Percentiles rank a stretch among this genome's conserved stretches.
These are phyloP conservation scores for Lerista edwardsae DNA, from an alignment of 2,797 vertebrate genomes.

Conservation along the genomic window DNA sequence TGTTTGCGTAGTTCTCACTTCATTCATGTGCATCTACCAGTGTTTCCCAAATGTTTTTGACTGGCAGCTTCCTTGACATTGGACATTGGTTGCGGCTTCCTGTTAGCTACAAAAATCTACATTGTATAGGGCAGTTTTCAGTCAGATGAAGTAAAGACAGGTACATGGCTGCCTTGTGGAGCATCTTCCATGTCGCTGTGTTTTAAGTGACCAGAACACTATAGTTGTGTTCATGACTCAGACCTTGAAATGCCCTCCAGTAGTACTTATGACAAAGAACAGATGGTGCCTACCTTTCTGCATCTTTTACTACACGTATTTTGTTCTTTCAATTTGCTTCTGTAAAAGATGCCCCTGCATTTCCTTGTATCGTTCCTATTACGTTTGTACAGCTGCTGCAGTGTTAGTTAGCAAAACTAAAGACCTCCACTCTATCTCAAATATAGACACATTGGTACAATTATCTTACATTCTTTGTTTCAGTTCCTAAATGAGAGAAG, in stretches of 20 bases:
- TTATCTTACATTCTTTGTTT: neutral
- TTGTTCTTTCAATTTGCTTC: slow-evolving; percentile 58
- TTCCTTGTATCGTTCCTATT: slow-evolving; percentile 34
- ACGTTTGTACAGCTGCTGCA: slow-evolving; percentile 25
- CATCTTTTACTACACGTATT: slow-evolving; percentile 29
- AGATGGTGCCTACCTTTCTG: slow-evolving; percentile 4
- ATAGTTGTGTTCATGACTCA: neutral
- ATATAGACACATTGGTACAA: rapidly evolving
- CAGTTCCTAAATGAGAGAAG: neutral
- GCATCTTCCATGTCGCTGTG: neutral
- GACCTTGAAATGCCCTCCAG: slow-evolving; percentile 31
- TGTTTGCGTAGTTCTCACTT: neutral
- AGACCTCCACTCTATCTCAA: neutral
- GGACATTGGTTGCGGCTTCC: too few species aligned
- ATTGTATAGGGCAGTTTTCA: too few species aligned
- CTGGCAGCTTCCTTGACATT: too few species aligned
- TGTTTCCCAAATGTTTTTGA: too few species aligned
- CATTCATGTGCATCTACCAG: too few species aligned
- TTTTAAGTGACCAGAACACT: neutral
- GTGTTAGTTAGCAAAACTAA: slow-evolving; percentile 20
- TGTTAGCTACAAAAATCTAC: too few species aligned
- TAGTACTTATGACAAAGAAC: slow-evolving; percentile 40
- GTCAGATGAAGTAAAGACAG: neutral
- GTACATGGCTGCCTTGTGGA: neutral
- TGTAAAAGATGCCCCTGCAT: slow-evolving; percentile 50